Base-by-base conservation (phyloP, 2,113 vertebrate species). In the Apaloderma vittatum region DNA sequence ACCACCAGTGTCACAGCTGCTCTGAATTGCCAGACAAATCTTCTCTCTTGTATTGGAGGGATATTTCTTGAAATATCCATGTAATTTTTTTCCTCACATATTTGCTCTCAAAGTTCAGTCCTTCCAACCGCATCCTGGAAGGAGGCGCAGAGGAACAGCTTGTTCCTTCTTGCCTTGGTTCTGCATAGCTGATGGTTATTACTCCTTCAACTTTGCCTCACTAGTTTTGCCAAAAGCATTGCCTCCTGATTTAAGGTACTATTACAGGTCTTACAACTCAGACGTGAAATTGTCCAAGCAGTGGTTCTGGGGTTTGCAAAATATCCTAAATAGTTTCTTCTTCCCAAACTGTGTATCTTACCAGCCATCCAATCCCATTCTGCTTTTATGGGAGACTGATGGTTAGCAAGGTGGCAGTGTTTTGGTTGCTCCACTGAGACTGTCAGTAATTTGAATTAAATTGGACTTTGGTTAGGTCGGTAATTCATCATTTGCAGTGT, bases 401-500 rank as follows among this genome's bases (percentile, higher is more conserved):
- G 24, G 72, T 29, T 57, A 22, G 52, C 75, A 49, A 65, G 45
- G 78, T 77, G 86, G 27, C 32, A 43, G 66, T 9, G 19, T 20
- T 93, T 76, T 11, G 65, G 82, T 91, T 40, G 34, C 81, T 91
- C 45, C 51, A 5, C 26, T 20, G 30, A 89, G 82, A 1, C 12
- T 48, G 91, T 67, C 76, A 76, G 80, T 49, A 66, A 95, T 46
- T 72, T 66, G 82, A 77, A 93, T 87, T 54, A 72, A 90, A 81
- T 76, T 81, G 92, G 96, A 45, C 92, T 91, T 84, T 16, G 67
- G 32, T 19, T 86, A 88, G 94, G 82, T 67, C 85, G 88, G 75
- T 68, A 95, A 95, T 96, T 92, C 79, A 95, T 94, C 94, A 94
- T 55, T 10, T 12, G 74, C 58, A 32, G 54, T 5, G 51, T 66